phyloP scores from a whole-genome alignment of 1,140 invertebrate genomes.

The Steinernema feltiae region DNA sequence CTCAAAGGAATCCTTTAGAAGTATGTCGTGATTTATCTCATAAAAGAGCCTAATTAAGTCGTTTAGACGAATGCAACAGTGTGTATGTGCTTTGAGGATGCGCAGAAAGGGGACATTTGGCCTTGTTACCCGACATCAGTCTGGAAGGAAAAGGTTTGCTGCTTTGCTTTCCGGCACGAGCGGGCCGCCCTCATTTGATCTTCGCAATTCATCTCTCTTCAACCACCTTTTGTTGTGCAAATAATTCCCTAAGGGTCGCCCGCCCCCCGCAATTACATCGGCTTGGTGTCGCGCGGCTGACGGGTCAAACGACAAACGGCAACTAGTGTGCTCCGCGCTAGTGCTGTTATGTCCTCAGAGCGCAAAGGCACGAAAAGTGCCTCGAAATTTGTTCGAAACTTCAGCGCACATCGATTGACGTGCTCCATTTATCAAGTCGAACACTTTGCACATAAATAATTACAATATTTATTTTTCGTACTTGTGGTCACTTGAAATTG shows the following conservation, averaged over 20 bases:
- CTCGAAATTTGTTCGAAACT: not conserved
- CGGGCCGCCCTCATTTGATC: not conserved
- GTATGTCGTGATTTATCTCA: slow-evolving; percentile 24
- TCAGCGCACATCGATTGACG: not conserved
- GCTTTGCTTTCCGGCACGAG: not conserved
- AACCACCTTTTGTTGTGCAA: slow-evolving; percentile 11
- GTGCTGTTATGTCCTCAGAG: not conserved
- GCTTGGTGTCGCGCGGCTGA: not conserved
- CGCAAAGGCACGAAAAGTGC: not conserved
- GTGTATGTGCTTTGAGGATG: slow-evolving; percentile 56
- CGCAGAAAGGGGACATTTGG: slow-evolving; percentile 54
- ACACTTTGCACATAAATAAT: slow-evolving; percentile 9
- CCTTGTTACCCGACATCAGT: slow-evolving; percentile 51
- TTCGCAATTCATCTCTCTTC: not conserved
- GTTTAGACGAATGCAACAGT: slow-evolving; percentile 52
- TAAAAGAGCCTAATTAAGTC: not conserved
- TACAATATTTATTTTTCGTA: not conserved
- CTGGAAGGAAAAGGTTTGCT: slow-evolving; percentile 53
- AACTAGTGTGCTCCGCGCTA: not conserved
- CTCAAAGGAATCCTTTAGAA: slow-evolving; percentile 55
- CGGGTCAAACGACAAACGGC: not conserved
- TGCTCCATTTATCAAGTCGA: not conserved
- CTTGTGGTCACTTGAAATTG: not conserved
- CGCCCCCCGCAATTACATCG: not conserved
- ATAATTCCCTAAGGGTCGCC: not conserved